Conservation (phyloP, 2,888 invertebrate genomes). For the Aphodius granarius region DNA sequence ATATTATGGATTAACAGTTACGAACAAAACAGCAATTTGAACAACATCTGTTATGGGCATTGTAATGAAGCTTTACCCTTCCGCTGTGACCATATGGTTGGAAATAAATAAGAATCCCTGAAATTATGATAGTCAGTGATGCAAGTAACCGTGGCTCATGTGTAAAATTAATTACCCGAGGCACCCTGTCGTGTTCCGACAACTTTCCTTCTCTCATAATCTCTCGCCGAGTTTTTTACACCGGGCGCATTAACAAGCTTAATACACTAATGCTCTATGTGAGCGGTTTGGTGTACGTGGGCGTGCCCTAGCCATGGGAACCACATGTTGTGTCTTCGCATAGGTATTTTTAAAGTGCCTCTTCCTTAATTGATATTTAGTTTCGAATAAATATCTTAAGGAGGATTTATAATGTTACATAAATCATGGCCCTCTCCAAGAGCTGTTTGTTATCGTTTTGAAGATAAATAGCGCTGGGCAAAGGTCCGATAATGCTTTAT, state of each 20-base stretch:
- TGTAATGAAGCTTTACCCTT: neutral
- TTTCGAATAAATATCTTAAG: slow-evolving; percentile 2
- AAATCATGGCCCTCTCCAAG: neutral
- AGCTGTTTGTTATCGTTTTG: neutral
- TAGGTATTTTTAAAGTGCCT: slow-evolving; percentile 16
- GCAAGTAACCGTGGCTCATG: slow-evolving; percentile 8
- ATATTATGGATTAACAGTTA: neutral
- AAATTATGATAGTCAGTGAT: neutral
- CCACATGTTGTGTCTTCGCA: slow-evolving; percentile 22
- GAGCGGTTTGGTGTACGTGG: slow-evolving; percentile 12
- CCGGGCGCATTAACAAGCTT: slow-evolving; percentile 18
- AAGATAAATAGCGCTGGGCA: neutral
- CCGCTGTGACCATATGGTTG: neutral
- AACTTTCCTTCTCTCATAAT: slow-evolving; percentile 9
- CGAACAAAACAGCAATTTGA: neutral
- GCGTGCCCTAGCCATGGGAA: slow-evolving; percentile 18
- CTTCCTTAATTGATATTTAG: slow-evolving; percentile 15
- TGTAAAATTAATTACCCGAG: slow-evolving; percentile 21
- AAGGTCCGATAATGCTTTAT: neutral
- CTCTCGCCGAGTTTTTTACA: slow-evolving; percentile 15
- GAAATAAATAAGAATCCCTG: slow-evolving; percentile 11
- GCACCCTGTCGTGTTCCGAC: neutral
- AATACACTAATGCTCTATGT: slow-evolving; percentile 6
- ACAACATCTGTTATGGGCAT: neutral
- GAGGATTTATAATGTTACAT: neutral